Evolutionary conservation across 1,140 invertebrate genomes (phyloP).

Genomic region (Venustaconcha ellipsiformis): DNA sequence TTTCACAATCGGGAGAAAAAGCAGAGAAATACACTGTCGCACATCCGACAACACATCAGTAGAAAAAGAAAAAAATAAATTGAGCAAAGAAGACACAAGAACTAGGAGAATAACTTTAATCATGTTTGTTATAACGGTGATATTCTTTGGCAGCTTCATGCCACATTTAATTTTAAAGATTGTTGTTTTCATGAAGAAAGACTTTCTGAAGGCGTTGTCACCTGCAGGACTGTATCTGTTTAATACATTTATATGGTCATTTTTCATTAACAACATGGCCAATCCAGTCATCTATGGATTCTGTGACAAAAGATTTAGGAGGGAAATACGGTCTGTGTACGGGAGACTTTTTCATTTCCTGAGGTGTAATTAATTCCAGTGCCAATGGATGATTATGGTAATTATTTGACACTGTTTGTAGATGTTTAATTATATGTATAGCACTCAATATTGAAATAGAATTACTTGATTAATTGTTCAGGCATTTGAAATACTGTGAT

Average conservation of each 20-base stretch:
- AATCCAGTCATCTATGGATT: constrained; percentile 54
- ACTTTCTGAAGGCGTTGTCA: constrained; percentile 22
- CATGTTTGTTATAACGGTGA: constrained; percentile 45
- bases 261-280: constrained; percentile 48
- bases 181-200: constrained; percentile 32
- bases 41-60: too few relatives aligned
- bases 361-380: too few relatives aligned
- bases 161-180: constrained; percentile 46
- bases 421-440: too few relatives aligned
- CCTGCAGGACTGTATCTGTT: constrained; percentile 31
- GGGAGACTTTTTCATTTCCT: too few relatives aligned
- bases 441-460: too few relatives aligned
- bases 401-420: too few relatives aligned
- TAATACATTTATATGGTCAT: constrained; percentile 47
- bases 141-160: constrained; percentile 50
- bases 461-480: too few relatives aligned
- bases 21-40: too few relatives aligned
- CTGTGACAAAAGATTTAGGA: constrained; percentile 28
- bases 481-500: too few relatives aligned
- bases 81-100: constrained; percentile 10
- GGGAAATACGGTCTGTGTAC: too few relatives aligned
- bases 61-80: background rate
- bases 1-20: too few relatives aligned
- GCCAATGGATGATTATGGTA: too few relatives aligned
- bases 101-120: constrained; percentile 42